Evolutionary conservation across 2,113 vertebrate genomes (phyloP).

Genomic region (Piliocolobus tephrosceles): DNA sequence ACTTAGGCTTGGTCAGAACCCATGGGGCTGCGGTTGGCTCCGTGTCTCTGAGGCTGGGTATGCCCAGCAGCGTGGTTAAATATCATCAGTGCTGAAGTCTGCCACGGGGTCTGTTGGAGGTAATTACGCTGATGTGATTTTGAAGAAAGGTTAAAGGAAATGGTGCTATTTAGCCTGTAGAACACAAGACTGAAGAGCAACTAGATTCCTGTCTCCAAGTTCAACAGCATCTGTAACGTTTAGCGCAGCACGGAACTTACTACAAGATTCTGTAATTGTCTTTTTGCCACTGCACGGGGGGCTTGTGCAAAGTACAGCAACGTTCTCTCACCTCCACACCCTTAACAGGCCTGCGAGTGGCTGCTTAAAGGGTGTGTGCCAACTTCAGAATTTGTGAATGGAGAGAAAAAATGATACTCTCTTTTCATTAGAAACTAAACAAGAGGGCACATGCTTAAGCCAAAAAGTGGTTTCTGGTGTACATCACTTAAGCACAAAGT

Average conservation of each 20-base stretch:
- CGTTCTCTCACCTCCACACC: neutral
- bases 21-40: slow-evolving; percentile 15
- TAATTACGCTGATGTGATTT: slow-evolving; percentile 46
- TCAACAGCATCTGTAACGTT: neutral
- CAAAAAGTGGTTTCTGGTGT: neutral
- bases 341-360: neutral
- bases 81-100: slow-evolving; percentile 19
- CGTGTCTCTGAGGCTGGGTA: slow-evolving; percentile 58
- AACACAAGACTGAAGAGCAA: neutral
- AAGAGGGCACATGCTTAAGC: neutral
- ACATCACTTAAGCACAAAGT: neutral
- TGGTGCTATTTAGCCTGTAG: neutral
- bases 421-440: neutral
- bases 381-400: slow-evolving; percentile 24
- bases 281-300: neutral
- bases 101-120: slow-evolving; percentile 32
- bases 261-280: neutral
- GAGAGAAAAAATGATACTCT: neutral
- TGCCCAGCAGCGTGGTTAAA: slow-evolving; percentile 56
- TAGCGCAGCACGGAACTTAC: neutral
- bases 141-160: slow-evolving; percentile 49
- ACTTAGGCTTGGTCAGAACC: slow-evolving; percentile 49
- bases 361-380: neutral
- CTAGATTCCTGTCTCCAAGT: slow-evolving; percentile 37
- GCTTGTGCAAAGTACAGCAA: neutral